phyloP scores from a whole-genome alignment of 2,113 vertebrate genomes.

The cat (Felis catus) region DNA sequence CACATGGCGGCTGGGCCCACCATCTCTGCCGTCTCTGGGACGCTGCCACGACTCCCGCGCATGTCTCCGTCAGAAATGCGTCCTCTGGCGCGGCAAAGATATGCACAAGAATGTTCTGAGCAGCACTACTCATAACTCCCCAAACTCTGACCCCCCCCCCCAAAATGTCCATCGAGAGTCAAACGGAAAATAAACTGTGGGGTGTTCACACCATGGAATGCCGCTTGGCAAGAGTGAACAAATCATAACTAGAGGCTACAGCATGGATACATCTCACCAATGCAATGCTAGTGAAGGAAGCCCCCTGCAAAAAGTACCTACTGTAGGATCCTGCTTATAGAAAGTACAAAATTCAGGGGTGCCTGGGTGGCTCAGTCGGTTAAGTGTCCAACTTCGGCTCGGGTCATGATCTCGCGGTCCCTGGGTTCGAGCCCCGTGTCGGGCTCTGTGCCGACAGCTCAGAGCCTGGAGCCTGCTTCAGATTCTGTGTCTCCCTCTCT shows the following conservation, averaged over 20 bases:
- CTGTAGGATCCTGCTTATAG: neutral
- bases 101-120: neutral
- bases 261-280: neutral
- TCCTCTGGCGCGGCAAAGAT: neutral
- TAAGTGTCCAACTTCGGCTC: no score
- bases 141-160: neutral
- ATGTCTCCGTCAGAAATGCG: neutral
- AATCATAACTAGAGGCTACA: neutral
- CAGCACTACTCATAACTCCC: neutral
- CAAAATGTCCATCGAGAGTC: neutral
- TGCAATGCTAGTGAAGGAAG: neutral
- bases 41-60: neutral
- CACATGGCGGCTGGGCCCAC: neutral
- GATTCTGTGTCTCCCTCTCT: no score
- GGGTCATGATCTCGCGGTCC: no score
- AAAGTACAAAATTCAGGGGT: neutral
- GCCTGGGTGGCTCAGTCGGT: no score
- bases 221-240: neutral
- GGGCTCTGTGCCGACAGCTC: no score
- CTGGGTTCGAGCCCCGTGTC: no score
- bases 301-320: rapidly evolving
- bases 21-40: neutral
- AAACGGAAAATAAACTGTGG: neutral
- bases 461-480: no score
- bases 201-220: neutral